phyloP scores from a whole-genome alignment of 2,888 invertebrate genomes.

The Polydrusus cervinus region DNA sequence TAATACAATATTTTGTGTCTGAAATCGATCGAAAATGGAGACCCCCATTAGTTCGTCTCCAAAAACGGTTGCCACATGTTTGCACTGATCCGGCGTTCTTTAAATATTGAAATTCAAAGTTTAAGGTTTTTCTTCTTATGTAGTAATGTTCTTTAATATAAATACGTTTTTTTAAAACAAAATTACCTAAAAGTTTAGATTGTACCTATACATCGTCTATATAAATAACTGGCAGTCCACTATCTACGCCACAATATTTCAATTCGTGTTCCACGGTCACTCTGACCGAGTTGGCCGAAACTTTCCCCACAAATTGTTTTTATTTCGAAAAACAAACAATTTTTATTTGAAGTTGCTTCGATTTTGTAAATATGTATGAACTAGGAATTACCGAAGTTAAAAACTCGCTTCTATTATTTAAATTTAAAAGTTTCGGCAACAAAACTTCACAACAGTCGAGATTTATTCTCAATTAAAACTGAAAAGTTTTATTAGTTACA shows the following conservation, averaged over 20 bases:
- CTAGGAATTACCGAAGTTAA: constrained; percentile 31
- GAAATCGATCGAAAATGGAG: too few species aligned
- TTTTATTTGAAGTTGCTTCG: constrained; percentile 19
- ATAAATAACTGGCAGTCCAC: constrained; percentile 9
- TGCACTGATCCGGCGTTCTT: too few species aligned
- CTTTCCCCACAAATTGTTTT: constrained; percentile 45
- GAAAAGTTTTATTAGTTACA: constrained; percentile 50
- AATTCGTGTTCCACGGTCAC: constrained; percentile 10
- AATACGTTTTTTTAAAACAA: too few species aligned
- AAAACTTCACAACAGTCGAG: constrained; percentile 33
- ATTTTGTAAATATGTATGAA: constrained; percentile 31
- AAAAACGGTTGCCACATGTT: too few species aligned
- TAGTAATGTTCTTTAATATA: too few species aligned
- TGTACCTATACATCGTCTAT: neutral
- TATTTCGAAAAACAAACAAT: constrained; percentile 44
- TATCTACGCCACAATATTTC: constrained; percentile 4
- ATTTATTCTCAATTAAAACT: constrained; percentile 53
- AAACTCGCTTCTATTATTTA: constrained; percentile 39
- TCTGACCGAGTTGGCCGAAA: constrained; percentile 15
- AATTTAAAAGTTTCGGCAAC: constrained; percentile 28
- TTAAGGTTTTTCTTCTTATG: too few species aligned
- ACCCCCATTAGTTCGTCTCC: too few species aligned
- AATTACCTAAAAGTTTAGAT: neutral
- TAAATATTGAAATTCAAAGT: too few species aligned
- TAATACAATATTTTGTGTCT: too few species aligned